A percentile compares a stretch with the other conserved stretches of the same genome.
Evolutionary conservation across 2,113 vertebrate species (phyloP).

Genomic region (Macrotus californicus): DNA sequence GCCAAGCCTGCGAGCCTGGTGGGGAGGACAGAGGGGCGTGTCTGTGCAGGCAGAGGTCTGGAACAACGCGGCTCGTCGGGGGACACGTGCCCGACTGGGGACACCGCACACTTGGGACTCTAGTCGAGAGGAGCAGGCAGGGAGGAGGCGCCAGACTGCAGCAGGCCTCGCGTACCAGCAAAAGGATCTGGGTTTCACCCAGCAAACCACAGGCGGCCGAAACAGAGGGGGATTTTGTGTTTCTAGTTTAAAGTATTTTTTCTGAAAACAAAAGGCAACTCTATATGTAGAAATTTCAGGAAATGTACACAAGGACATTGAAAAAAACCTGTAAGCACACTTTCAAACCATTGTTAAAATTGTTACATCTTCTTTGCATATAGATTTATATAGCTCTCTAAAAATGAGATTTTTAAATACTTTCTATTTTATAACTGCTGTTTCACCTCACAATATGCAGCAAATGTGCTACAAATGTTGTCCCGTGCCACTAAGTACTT

Average conservation of each 20-base stretch:
- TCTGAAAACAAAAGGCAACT: background rate
- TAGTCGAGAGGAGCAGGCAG: background rate
- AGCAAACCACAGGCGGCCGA: background rate
- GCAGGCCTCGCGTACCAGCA: background rate
- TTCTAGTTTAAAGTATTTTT: background rate
- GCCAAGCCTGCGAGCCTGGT: background rate
- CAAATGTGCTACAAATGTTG: background rate
- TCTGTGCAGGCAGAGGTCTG: background rate
- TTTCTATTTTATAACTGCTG: background rate
- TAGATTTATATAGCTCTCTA: background rate
- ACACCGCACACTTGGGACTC: background rate
- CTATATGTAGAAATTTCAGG: background rate
- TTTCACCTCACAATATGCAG: background rate
- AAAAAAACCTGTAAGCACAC: background rate
- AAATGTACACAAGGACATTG: background rate
- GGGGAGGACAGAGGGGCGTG: background rate
- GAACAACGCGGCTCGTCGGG: background rate
- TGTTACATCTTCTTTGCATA: background rate
- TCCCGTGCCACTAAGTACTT: background rate
- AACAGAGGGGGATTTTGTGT: background rate
- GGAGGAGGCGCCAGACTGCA: background rate
- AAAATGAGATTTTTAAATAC: background rate
- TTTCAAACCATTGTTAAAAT: background rate
- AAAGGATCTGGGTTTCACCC: background rate
- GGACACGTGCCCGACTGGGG: fast-evolving